Percentiles rank a stretch among this genome's conserved stretches.
These are phyloP conservation scores for Petroica traversi DNA, from an alignment of 2,113 vertebrate species.

Conservation along the genomic window DNA sequence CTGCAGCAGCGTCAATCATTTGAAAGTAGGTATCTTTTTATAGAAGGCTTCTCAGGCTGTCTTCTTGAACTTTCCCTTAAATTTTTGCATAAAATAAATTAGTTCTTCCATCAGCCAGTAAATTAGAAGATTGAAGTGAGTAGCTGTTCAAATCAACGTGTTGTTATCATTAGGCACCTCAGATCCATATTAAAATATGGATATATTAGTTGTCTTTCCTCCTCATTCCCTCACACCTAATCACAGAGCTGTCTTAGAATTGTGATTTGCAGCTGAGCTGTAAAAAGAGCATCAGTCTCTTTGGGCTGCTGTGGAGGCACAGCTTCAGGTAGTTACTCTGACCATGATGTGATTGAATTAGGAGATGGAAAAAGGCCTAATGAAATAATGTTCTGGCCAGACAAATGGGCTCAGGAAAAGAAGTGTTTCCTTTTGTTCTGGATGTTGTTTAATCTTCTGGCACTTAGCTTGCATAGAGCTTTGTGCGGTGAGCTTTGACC, in stretches of 20 bases:
- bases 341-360: background rate
- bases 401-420: background rate
- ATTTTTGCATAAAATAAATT: conserved; percentile 45
- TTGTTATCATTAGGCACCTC: conserved; percentile 5
- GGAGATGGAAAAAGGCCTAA: background rate
- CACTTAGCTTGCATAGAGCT: background rate
- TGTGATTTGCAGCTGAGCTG: background rate
- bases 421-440: background rate
- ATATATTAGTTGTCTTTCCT: background rate
- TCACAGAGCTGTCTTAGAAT: background rate
- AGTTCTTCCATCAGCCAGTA: background rate
- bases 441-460: background rate
- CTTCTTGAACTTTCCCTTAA: conserved; percentile 12
- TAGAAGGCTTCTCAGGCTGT: background rate
- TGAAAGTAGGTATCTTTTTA: background rate
- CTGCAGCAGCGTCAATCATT: background rate
- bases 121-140: background rate
- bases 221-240: background rate
- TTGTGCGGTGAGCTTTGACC: background rate
- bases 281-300: background rate
- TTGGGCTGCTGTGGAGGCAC: background rate
- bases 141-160: conserved; percentile 12
- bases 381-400: background rate
- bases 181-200: conserved; percentile 30
- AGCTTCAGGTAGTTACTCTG: background rate